Percentiles rank a stretch among this genome's conserved stretches.
These are phyloP conservation scores for Sylvicola fuscatus DNA, from an alignment of 2,888 invertebrate species.

Conservation along the genomic window DNA sequence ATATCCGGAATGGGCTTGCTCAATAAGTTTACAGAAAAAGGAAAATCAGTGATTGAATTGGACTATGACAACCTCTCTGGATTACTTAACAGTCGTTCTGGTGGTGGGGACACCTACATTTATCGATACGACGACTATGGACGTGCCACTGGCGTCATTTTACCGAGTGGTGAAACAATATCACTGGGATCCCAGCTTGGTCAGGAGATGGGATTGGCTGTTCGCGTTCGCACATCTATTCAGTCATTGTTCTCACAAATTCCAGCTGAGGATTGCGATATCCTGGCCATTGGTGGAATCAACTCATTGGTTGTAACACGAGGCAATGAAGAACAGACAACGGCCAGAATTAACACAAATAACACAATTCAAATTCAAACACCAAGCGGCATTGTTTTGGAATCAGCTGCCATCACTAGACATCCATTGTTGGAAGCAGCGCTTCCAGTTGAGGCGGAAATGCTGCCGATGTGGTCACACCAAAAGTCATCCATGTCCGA, in stretches of 20 bases:
- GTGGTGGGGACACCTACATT: conserved; percentile 70
- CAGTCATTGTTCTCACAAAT: conserved; percentile 32
- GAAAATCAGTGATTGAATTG: conserved; percentile 70
- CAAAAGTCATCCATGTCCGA: conserved; percentile 62
- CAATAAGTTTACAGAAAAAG: conserved; percentile 71
- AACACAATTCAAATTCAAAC: conserved; percentile 57
- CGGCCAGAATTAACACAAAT: conserved; percentile 55
- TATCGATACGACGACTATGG: conserved; percentile 85
- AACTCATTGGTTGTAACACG: conserved; percentile 47
- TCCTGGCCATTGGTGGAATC: conserved; percentile 41
- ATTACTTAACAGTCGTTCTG: conserved; percentile 63
- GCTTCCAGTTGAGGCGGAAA: conserved; percentile 71
- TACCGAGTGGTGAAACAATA: conserved; percentile 81
- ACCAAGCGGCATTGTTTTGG: conserved; percentile 51
- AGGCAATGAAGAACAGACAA: conserved; percentile 48
- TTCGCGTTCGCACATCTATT: conserved; percentile 43
- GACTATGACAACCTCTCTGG: conserved; percentile 83
- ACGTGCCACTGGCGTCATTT: conserved; percentile 61
- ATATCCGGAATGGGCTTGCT: conserved; percentile 86
- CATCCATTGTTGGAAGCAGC: conserved; percentile 69
- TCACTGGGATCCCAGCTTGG: conserved; percentile 58
- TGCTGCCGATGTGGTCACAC: conserved; percentile 77
- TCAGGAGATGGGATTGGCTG: conserved; percentile 52
- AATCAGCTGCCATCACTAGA: conserved; percentile 57
- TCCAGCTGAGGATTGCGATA: conserved; percentile 30